Percentiles rank a stretch among this genome's conserved stretches.
Evolutionary conservation across 2,888 invertebrate species (phyloP).

Genomic region (Coenonympha glycerion): DNA sequence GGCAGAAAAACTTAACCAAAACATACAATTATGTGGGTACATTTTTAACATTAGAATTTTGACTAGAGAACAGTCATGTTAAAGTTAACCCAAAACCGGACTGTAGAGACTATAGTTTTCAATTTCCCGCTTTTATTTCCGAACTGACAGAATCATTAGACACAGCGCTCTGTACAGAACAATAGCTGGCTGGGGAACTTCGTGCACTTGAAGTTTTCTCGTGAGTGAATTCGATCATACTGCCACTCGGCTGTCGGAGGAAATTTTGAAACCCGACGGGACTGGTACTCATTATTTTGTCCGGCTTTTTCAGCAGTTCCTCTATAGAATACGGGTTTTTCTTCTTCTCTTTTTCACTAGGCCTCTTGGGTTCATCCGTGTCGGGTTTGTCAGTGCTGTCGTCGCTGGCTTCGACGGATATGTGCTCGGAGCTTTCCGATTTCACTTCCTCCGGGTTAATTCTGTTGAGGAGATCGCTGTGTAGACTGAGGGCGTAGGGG

Average conservation of each 20-base stretch:
- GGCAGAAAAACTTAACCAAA: no score
- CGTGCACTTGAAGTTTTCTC: constrained; percentile 56
- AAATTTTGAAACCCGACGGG: constrained; percentile 62
- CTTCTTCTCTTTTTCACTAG: constrained; percentile 73
- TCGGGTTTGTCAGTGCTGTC: constrained; percentile 76
- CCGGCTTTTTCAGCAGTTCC: constrained; percentile 87
- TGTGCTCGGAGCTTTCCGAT: constrained; percentile 62
- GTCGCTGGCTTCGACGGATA: constrained; percentile 76
- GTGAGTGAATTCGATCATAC: constrained; percentile 65
- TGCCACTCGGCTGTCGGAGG: constrained; percentile 76
- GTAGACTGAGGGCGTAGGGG: constrained; percentile 57
- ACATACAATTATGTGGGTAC: neutral
- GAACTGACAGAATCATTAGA: constrained; percentile 59
- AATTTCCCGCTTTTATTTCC: constrained; percentile 64
- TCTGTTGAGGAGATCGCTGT: constrained; percentile 56
- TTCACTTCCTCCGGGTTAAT: constrained; percentile 62
- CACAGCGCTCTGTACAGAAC: constrained; percentile 58
- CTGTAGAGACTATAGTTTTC: constrained; percentile 19
- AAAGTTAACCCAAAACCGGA: neutral
- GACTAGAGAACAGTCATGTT: constrained; percentile 16
- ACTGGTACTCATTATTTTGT: constrained; percentile 70
- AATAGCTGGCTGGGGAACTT: constrained; percentile 67
- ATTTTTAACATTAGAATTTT: constrained; percentile 14
- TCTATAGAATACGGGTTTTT: constrained; percentile 92
- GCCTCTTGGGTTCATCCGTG: constrained; percentile 51